Evolutionary conservation across 2,888 invertebrate genomes (phyloP), one percentile per base, ranked within the genome.

Genomic region (Acanthosepion lycidas): DNA sequence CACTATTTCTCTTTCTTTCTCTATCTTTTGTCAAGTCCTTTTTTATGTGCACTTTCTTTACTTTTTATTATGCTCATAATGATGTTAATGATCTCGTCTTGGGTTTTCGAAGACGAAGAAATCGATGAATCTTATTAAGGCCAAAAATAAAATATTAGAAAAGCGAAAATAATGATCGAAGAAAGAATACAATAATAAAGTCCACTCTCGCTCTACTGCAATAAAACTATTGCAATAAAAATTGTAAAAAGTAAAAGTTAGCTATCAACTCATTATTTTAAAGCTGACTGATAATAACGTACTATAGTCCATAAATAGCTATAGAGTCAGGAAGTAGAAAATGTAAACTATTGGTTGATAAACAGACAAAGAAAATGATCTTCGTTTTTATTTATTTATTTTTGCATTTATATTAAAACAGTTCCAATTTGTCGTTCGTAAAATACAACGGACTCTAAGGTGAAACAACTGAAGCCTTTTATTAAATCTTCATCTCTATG

Each of bases 81-180:
- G 78, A 78, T 78, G 78, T 78, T 78, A 78, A n/a, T 78, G 78
- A 78, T 78, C 33, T 78, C 33, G 78, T 78, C 78, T 78, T 78
- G 78, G 12, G 23, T 5, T 78, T 78, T 78, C 78, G n/a, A 78
- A 78, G 78, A 78, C 33, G n/a, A 78, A 78, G 78, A 78, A 78
- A 78, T 78, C 78, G 78, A 78, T 78, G 78, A 78, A 78, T 78
- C n/a, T 33, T 78, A 78, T 78, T 78, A 78, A 15, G n/a, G n/a
- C n/a, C n/a, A 78, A 78, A 78, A 78, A 78, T 78, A 78, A 78
- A 78, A n/a, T 78, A 78, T 78, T 78, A 78, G n/a, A 78, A n/a
- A 12, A 78, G 9, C 78, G n/a, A 78, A 78, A 78, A 78, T 78
- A 78, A 78, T 33, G n/a, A 78, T 18, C 33, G 78, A n/a, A 78